A percentile compares a stretch with the other conserved stretches of the same genome.
Conservation (phyloP, 1,140 invertebrate genomes). For the Watersipora subatra region DNA sequence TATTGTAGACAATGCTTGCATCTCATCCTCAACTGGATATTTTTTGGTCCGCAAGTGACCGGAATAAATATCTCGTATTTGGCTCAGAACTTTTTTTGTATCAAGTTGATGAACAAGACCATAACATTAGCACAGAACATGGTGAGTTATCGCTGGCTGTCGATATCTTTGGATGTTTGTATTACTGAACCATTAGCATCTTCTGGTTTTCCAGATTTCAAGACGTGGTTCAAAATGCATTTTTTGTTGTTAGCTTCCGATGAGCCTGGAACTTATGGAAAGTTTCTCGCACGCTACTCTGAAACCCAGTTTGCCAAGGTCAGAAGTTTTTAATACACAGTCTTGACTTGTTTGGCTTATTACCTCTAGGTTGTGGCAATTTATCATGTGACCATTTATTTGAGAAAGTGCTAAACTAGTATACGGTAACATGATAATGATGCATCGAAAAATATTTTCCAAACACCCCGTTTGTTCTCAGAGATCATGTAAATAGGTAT, state of each 20-base stretch:
- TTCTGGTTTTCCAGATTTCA: too few species aligned
- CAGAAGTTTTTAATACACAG: too few species aligned
- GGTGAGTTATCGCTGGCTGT: slow-evolving; percentile 40
- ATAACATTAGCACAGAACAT: slow-evolving; percentile 13
- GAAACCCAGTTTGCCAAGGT: slow-evolving; percentile 47
- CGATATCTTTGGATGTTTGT: slow-evolving; percentile 55
- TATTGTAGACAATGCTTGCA: neutral
- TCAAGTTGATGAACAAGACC: slow-evolving; percentile 46
- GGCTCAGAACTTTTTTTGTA: slow-evolving; percentile 69
- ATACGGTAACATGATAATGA: too few species aligned
- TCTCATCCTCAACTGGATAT: slow-evolving; percentile 6
- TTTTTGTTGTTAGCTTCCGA: too few species aligned
- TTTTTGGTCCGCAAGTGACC: slow-evolving; percentile 10
- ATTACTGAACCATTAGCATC: too few species aligned
- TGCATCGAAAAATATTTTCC: too few species aligned
- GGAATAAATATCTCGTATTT: slow-evolving; percentile 58
- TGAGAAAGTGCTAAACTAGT: too few species aligned
- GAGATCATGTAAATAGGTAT: too few species aligned
- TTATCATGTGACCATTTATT: too few species aligned
- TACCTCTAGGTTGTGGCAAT: too few species aligned
- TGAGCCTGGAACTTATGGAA: slow-evolving; percentile 50
- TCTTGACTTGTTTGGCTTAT: neutral
- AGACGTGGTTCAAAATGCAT: too few species aligned
- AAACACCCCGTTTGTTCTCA: too few species aligned
- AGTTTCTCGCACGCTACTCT: slow-evolving; percentile 52